These are phyloP conservation scores for Otis tarda DNA, from an alignment of 2,113 vertebrate genomes.

Conservation along the genomic window DNA sequence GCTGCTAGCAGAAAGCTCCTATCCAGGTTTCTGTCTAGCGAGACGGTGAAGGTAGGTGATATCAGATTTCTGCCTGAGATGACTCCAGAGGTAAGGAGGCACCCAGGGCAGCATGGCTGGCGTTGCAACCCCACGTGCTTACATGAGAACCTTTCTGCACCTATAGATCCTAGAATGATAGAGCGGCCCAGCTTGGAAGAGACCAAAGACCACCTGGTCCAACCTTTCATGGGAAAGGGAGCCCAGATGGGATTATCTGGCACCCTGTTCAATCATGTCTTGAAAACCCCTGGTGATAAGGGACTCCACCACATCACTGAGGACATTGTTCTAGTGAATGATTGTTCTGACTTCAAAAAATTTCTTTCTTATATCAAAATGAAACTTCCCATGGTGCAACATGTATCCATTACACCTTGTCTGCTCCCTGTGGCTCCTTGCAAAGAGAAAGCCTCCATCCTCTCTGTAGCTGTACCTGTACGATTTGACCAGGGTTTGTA, in stretches of 20 bases:
- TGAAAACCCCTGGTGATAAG: neutral
- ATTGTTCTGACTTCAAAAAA: neutral
- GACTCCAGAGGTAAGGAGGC: neutral
- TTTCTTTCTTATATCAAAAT: neutral
- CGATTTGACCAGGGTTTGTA: neutral
- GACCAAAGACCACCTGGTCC: neutral
- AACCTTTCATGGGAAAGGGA: neutral
- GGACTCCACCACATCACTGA: neutral
- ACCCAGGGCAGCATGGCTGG: neutral
- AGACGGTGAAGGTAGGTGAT: neutral
- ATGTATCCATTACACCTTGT: neutral
- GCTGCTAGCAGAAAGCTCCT: neutral
- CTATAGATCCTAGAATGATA: rapidly evolving
- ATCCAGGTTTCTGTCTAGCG: neutral
- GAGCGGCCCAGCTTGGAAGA: neutral
- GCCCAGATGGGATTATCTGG: neutral
- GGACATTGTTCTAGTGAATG: neutral
- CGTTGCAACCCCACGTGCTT: neutral
- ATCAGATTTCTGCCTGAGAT: neutral
- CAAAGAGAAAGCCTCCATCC: neutral
- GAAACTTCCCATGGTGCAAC: neutral
- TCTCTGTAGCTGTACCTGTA: neutral
- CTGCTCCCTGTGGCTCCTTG: neutral
- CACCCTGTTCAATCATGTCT: rapidly evolving
- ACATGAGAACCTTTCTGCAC: neutral